phyloP scores from a whole-genome alignment of 2,888 invertebrate species.

The Plebejus anna region DNA sequence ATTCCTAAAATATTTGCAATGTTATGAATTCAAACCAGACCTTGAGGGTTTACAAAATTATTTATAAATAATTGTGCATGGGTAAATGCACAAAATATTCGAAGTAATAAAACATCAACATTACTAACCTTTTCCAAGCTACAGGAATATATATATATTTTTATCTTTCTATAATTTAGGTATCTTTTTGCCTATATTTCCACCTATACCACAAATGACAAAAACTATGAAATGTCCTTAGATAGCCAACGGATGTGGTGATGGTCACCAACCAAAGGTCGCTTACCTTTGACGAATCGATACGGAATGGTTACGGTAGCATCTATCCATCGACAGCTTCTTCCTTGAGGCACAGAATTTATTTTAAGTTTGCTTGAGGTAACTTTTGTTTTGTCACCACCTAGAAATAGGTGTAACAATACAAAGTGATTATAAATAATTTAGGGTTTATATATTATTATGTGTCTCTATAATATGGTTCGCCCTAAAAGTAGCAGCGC shows the following conservation, averaged over 20 bases:
- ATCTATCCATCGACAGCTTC: background rate
- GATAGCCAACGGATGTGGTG: constrained; percentile 10
- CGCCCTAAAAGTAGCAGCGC: too few relatives aligned
- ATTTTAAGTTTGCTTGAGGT: too few relatives aligned
- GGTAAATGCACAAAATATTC: too few relatives aligned
- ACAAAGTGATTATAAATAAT: too few relatives aligned
- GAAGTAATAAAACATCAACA: too few relatives aligned
- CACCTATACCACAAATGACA: background rate
- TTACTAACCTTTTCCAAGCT: too few relatives aligned
- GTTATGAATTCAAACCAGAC: background rate
- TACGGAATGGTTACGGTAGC: background rate
- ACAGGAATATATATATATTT: too few relatives aligned
- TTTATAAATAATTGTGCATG: background rate
- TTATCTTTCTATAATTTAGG: background rate
- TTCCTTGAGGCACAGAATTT: background rate
- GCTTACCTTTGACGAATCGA: constrained; percentile 7
- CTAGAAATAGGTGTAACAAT: too few relatives aligned
- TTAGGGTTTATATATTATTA: too few relatives aligned
- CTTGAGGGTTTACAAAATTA: background rate
- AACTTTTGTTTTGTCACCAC: too few relatives aligned
- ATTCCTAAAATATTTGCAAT: background rate
- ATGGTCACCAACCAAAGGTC: constrained; percentile 1
- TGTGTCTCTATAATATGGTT: too few relatives aligned
- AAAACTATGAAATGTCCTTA: constrained; percentile 1
- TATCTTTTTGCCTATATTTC: background rate